Evolutionary conservation across 2,113 vertebrate genomes (phyloP), one percentile per base, ranked within the genome.

Genomic region (Laterallus jamaicensis): DNA sequence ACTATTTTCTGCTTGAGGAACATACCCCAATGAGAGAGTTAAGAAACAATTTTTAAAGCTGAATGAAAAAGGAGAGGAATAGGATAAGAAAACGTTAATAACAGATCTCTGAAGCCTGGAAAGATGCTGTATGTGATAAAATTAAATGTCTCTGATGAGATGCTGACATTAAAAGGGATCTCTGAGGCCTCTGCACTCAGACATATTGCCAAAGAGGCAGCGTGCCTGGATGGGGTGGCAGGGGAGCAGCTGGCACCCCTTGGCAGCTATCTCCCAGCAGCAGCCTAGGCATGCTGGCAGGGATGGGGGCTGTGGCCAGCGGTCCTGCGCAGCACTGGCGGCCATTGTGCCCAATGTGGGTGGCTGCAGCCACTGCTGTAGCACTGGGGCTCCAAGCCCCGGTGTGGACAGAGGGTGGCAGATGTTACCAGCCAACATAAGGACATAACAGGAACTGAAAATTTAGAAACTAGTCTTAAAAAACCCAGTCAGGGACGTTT

Each of bases 71-170:
- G 9, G 50, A 93, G 62, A 32, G 37, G 62, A 79, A 78, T 66
- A 32, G 54, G 20, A 44, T 86, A 92, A 82, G 22, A 22, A 95
- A 95, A 83, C 80, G 84, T 88, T 96, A 96, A 94, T 90, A 95
- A 56, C 66, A 75, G 62, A 74, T 21, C 28, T 94, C 77, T 87
- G 92, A 95, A 93, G 74, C 91, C 82, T 84, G 29, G 26, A 80
- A 96, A 96, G 75, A 85, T 92, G 64, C 49, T 59, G 55, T 35
- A 29, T 82, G 76, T 81, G 59, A 90, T 66, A 93, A 92, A 93
- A 92, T 44, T 32, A 78, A 94, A 96, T 50, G 49, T 21, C 47
- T 85, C 95, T 90, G 85, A 64, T 82, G 82, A 86, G 54, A 66
- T 52, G 47, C 71, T 90, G 76, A 90, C 86, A 12, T 49, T 63